Evolutionary conservation across 2,888 invertebrate species (phyloP).

Genomic region (Conops quadrifasciatus): DNA sequence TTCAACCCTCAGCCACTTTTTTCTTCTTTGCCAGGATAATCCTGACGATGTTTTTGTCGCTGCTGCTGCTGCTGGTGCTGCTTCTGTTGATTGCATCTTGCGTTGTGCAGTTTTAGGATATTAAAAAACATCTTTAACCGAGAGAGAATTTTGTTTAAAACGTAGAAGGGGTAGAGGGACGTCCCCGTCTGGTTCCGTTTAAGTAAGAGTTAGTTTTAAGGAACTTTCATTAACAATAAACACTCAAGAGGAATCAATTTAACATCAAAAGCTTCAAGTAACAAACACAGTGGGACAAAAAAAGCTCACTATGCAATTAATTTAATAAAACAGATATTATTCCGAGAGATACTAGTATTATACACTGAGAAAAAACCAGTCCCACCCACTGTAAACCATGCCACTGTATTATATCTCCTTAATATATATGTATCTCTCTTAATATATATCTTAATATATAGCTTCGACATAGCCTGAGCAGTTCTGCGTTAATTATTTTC

Average conservation of each 20-base stretch:
- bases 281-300: background rate
- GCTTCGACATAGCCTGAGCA: background rate
- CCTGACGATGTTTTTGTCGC: too few species aligned
- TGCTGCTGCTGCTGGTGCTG: too few species aligned
- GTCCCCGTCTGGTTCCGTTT: background rate
- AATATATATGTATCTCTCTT: too few species aligned
- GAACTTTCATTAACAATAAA: slow-evolving; percentile 14
- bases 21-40: too few species aligned
- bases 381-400: background rate
- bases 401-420: background rate
- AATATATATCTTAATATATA: too few species aligned
- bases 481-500: slow-evolving; percentile 26
- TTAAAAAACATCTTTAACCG: background rate
- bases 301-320: too few species aligned
- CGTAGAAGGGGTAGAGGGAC: background rate
- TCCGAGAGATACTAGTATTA: background rate
- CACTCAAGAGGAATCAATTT: slow-evolving; percentile 1
- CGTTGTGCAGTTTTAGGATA: slow-evolving; percentile 4
- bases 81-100: background rate
- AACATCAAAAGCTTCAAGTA: background rate
- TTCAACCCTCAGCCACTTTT: too few species aligned
- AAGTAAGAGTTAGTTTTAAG: background rate
- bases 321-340: background rate
- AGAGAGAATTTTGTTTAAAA: slow-evolving; percentile 9
- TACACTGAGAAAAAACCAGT: background rate